phyloP scores from a whole-genome alignment of 2,888 invertebrate species.

The Oxystoma pomonae region DNA sequence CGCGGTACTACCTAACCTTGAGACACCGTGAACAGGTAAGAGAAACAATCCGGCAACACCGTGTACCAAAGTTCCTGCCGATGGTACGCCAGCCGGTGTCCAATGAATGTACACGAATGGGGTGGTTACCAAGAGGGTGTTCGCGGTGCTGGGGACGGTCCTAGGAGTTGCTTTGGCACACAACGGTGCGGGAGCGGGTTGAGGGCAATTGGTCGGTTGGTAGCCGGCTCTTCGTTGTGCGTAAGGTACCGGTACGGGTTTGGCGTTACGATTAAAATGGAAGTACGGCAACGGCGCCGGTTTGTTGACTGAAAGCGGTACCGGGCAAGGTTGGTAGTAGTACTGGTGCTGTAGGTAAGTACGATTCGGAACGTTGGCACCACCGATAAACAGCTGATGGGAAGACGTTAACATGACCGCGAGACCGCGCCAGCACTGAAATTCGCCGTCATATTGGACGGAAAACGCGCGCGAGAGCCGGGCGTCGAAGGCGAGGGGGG shows the following conservation, averaged over 20 bases:
- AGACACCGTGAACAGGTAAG: neutral
- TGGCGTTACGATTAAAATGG: neutral
- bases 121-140: neutral
- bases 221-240: no score
- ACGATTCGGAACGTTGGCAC: neutral
- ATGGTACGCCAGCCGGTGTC: neutral
- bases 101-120: neutral
- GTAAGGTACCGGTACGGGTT: neutral
- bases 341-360: neutral
- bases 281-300: neutral
- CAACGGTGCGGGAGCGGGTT: neutral
- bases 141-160: neutral
- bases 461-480: neutral
- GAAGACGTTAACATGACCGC: conserved; percentile 53
- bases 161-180: neutral
- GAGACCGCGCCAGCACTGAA: conserved; percentile 46
- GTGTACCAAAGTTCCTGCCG: neutral
- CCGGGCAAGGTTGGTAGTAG: neutral
- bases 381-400: conserved; percentile 22
- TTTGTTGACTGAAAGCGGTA: neutral
- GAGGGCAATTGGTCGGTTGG: neutral
- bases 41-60: neutral
- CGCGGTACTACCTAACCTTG: neutral
- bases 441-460: conserved; percentile 35
- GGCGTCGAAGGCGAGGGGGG: neutral